These are phyloP conservation scores for Archocentrus centrarchus DNA, from an alignment of 2,113 vertebrate genomes.

Conservation along the genomic window DNA sequence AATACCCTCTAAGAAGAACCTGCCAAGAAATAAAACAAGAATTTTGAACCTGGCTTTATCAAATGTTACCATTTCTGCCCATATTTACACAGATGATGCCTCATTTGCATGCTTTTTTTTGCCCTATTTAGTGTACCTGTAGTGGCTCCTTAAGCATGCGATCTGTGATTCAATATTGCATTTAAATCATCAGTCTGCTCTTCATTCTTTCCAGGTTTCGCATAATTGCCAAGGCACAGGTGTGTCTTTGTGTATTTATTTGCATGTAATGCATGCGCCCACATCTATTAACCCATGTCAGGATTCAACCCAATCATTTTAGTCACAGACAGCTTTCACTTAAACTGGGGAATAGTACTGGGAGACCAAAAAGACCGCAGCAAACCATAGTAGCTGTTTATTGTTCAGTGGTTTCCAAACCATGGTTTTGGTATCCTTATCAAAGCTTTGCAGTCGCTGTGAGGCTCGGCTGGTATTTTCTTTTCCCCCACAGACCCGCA, in stretches of 20 bases:
- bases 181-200: slow-evolving; percentile 1
- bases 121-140: not conserved
- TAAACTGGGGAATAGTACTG: slow-evolving; percentile 31
- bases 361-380: slow-evolving; percentile 31
- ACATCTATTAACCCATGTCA: slow-evolving; percentile 24
- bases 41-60: not conserved
- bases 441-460: slow-evolving; percentile 20
- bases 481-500: slow-evolving; percentile 33
- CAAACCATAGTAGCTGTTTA: slow-evolving; percentile 34
- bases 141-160: not conserved
- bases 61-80: not conserved
- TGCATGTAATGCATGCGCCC: slow-evolving; percentile 10
- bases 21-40: not conserved
- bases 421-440: slow-evolving; percentile 43
- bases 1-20: not conserved
- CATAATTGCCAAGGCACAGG: slow-evolving; percentile 20
- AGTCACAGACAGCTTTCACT: slow-evolving; percentile 38
- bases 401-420: slow-evolving; percentile 22
- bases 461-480: slow-evolving; percentile 14
- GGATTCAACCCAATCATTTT: slow-evolving; percentile 27
- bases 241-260: slow-evolving; percentile 17
- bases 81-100: not conserved
- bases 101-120: not conserved
- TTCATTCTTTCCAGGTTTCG: slow-evolving; percentile 9
- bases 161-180: slow-evolving; percentile 1